Evolutionary conservation across 2,888 invertebrate species (phyloP).

Genomic region (Dorcus hopei): DNA sequence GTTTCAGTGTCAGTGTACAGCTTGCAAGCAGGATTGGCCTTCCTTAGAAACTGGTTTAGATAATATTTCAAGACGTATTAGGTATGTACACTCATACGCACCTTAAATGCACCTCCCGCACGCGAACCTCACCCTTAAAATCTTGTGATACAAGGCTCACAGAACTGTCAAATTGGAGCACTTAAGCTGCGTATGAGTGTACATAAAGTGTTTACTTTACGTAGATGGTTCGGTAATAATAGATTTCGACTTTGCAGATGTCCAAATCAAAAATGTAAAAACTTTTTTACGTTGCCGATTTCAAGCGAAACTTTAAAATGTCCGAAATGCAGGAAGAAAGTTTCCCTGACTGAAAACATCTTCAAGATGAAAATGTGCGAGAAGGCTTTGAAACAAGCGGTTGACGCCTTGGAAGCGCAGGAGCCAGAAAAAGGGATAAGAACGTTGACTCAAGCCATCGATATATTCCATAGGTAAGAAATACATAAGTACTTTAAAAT

Average conservation of each 20-base stretch:
- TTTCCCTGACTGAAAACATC: constrained; percentile 50
- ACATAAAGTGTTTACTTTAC: constrained; percentile 20
- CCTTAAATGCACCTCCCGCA: no score
- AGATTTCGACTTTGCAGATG: constrained; percentile 46
- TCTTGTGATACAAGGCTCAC: no score
- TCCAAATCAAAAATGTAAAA: constrained; percentile 50
- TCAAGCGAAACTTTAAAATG: constrained; percentile 50
- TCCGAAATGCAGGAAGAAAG: constrained; percentile 52
- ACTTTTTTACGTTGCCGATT: constrained; percentile 51
- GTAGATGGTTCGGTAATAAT: background rate
- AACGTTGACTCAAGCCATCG: constrained; percentile 57
- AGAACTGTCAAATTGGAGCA: no score
- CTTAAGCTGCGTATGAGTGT: no score
- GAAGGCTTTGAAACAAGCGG: constrained; percentile 51
- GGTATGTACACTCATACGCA: no score
- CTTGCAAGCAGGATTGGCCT: constrained; percentile 77
- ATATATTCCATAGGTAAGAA: constrained; percentile 55
- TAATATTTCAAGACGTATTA: constrained; percentile 46
- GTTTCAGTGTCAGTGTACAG: constrained; percentile 71
- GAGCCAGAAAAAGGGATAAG: constrained; percentile 55
- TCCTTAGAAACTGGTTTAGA: constrained; percentile 57
- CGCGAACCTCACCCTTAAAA: no score
- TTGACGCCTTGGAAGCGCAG: constrained; percentile 54
- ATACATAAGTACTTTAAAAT: background rate
- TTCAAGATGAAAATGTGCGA: constrained; percentile 50